A percentile compares a stretch with the other conserved stretches of the same genome.
These are phyloP conservation scores for Lysandra bellargus DNA, from an alignment of 2,888 invertebrate species.

Conservation along the genomic window DNA sequence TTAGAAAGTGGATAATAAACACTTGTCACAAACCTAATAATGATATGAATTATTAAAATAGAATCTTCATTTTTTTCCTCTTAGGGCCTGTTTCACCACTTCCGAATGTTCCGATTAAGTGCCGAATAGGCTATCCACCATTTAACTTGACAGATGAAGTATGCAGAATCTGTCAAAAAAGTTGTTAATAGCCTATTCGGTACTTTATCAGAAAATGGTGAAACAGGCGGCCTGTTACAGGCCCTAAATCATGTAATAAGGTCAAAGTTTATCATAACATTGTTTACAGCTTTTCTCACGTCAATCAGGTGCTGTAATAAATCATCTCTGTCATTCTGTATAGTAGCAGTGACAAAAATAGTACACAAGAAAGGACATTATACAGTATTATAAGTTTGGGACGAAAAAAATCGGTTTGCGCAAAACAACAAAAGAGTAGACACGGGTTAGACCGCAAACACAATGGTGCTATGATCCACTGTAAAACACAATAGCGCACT, in stretches of 20 bases:
- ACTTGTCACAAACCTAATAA: too few relatives aligned
- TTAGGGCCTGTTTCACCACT: neutral
- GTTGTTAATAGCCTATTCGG: too few relatives aligned
- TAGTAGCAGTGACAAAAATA: slow-evolving; percentile 16
- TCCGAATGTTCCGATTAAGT: too few relatives aligned
- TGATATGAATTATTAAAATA: too few relatives aligned
- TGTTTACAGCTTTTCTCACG: neutral
- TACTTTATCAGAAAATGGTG: too few relatives aligned
- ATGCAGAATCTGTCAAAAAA: too few relatives aligned
- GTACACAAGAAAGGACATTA: slow-evolving; percentile 27
- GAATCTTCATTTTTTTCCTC: too few relatives aligned
- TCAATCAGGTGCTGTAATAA: slow-evolving; percentile 10
- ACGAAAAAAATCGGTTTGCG: slow-evolving; percentile 33
- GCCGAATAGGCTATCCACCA: too few relatives aligned
- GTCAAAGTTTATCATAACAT: neutral
- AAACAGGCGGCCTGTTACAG: too few relatives aligned
- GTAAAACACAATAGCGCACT: slow-evolving; percentile 48
- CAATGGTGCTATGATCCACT: slow-evolving; percentile 47
- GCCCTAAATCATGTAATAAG: neutral
- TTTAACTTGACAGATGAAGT: too few relatives aligned
- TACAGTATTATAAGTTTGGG: slow-evolving; percentile 24
- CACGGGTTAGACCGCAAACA: slow-evolving; percentile 33
- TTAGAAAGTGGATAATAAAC: too few relatives aligned
- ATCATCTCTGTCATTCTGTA: neutral
- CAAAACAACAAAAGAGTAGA: slow-evolving; percentile 36